phyloP scores from a whole-genome alignment of 2,797 vertebrate genomes.

The Mus minutoides region DNA sequence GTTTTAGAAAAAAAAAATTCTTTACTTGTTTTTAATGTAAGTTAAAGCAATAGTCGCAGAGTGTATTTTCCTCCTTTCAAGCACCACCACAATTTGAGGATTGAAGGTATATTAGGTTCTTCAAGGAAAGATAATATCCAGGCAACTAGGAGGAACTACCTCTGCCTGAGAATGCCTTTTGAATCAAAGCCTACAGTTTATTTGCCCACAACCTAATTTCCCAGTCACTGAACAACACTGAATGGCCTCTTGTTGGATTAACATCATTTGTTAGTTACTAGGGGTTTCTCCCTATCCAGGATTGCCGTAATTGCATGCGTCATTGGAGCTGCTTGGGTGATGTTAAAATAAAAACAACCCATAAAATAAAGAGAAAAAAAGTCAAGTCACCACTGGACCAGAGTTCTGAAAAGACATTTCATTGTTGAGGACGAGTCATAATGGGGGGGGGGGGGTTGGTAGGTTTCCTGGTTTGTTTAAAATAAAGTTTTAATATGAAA shows the following conservation, averaged over 20 bases:
- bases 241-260: slow-evolving; percentile 15
- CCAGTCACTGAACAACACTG: background rate
- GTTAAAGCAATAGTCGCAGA: slow-evolving; percentile 12
- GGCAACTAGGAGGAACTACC: background rate
- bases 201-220: slow-evolving; percentile 53
- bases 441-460: background rate
- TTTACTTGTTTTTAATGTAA: slow-evolving; percentile 7
- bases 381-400: background rate
- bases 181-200: background rate
- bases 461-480: background rate
- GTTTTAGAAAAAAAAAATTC: too few relatives aligned
- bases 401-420: slow-evolving; percentile 25
- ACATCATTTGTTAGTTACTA: slow-evolving; percentile 2
- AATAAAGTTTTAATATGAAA: slow-evolving; percentile 40
- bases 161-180: slow-evolving; percentile 11
- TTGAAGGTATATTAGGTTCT: slow-evolving; percentile 17
- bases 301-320: background rate
- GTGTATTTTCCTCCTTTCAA: slow-evolving; percentile 41
- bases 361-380: slow-evolving; percentile 24
- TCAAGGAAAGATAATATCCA: slow-evolving; percentile 67
- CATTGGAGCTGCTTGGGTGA: slow-evolving; percentile 11
- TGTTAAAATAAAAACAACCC: slow-evolving; percentile 25
- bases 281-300: background rate
- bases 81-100: background rate
- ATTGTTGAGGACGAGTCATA: background rate